Percentiles rank a stretch among this genome's conserved stretches.
Evolutionary conservation across 1,140 invertebrate species (phyloP).

Genomic region (Nephila pilipes): DNA sequence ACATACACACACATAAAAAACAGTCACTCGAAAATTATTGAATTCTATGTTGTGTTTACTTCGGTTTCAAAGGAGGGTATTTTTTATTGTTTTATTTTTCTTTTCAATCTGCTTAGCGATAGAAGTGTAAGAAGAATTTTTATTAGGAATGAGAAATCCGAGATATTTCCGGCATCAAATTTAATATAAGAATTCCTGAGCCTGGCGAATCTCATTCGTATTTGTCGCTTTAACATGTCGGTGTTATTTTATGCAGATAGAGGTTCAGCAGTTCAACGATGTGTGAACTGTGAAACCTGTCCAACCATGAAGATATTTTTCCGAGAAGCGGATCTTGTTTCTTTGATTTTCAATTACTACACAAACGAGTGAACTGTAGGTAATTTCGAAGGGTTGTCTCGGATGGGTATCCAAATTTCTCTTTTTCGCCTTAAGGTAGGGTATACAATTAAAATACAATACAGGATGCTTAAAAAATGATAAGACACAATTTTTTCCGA

Average conservation of each 20-base stretch:
- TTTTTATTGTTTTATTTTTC: constrained; percentile 23
- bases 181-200: background rate
- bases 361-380: too few relatives aligned
- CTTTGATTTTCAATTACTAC: background rate
- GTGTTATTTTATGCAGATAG: background rate
- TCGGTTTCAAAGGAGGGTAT: constrained; percentile 2
- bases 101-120: constrained; percentile 15
- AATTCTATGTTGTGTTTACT: constrained; percentile 44
- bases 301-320: background rate
- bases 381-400: too few relatives aligned
- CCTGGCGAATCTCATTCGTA: background rate
- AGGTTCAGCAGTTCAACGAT: background rate
- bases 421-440: too few relatives aligned
- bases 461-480: too few relatives aligned
- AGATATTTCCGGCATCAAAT: background rate
- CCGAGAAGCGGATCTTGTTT: too few relatives aligned
- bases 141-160: background rate
- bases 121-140: constrained; percentile 8
- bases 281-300: background rate
- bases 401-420: too few relatives aligned
- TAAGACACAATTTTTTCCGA: too few relatives aligned
- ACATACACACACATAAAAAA: constrained; percentile 22
- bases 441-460: too few relatives aligned
- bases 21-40: constrained; percentile 62
- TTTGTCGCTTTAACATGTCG: background rate